phyloP scores from a whole-genome alignment of 2,888 invertebrate species.

The Dendrolimus pini region DNA sequence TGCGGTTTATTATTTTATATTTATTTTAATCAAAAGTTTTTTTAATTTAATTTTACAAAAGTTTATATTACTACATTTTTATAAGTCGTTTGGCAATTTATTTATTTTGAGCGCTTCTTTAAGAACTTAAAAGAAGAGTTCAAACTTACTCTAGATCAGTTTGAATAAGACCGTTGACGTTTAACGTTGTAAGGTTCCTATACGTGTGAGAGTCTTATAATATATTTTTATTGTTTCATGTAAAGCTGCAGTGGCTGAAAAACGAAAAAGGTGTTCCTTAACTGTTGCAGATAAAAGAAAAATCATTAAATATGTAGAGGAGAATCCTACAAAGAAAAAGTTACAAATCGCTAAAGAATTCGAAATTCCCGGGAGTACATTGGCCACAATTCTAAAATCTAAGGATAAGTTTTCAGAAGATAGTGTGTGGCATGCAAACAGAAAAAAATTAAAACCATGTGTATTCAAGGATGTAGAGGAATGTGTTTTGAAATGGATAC shows the following conservation, averaged over 20 bases:
- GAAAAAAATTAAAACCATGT: slow-evolving; percentile 6
- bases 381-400: slow-evolving; percentile 10
- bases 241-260: not conserved
- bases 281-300: slow-evolving; percentile 6
- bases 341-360: not conserved
- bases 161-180: too few relatives aligned
- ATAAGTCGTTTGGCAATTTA: too few relatives aligned
- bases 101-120: too few relatives aligned
- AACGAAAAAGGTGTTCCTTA: slow-evolving; percentile 7
- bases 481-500: slow-evolving; percentile 12
- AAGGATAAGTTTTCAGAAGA: slow-evolving; percentile 10
- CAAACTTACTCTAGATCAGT: too few relatives aligned
- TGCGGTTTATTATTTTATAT: too few relatives aligned
- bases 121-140: too few relatives aligned
- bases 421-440: slow-evolving; percentile 7
- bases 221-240: too few relatives aligned
- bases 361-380: slow-evolving; percentile 10
- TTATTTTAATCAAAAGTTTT: too few relatives aligned
- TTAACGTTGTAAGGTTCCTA: too few relatives aligned
- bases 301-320: slow-evolving; percentile 5
- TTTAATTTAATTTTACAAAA: too few relatives aligned
- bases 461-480: slow-evolving; percentile 10
- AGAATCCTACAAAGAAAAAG: slow-evolving; percentile 7
- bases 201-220: too few relatives aligned
- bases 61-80: too few relatives aligned